Percentiles rank a stretch among this genome's conserved stretches.
Conservation (phyloP, 2,888 invertebrate genomes). For the Lottia gigantea region DNA sequence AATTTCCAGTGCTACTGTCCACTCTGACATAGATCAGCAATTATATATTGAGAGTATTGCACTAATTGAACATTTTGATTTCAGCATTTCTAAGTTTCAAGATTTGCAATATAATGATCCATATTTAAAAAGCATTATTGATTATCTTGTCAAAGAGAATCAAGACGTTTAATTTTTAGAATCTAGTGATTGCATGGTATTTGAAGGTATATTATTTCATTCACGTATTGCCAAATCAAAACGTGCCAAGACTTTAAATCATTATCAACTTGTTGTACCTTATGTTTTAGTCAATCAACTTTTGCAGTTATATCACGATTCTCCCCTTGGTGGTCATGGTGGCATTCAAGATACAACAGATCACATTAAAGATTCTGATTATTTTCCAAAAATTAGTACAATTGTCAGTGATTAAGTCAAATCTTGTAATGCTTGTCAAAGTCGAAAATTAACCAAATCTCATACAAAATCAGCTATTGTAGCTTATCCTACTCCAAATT, state of each 20-base stretch:
- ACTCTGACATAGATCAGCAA: not conserved
- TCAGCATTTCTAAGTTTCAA: not conserved
- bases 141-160: conserved; percentile 23
- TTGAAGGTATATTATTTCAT: conserved; percentile 29
- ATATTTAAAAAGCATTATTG: no score
- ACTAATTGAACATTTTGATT: not conserved
- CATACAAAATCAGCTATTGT: conserved; percentile 16
- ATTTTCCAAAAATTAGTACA: conserved; percentile 17
- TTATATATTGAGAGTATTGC: not conserved
- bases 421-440: conserved; percentile 25
- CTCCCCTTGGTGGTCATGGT: conserved; percentile 24
- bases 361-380: conserved; percentile 20
- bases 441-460: conserved; percentile 21
- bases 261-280: conserved; percentile 28
- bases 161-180: conserved; percentile 24
- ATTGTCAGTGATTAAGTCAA: conserved; percentile 21
- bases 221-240: conserved; percentile 19
- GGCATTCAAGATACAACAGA: conserved; percentile 28
- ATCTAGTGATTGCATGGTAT: conserved; percentile 22
- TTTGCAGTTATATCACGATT: conserved; percentile 23
- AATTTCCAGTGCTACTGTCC: not conserved
- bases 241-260: conserved; percentile 18
- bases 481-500: conserved; percentile 20
- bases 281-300: conserved; percentile 20
- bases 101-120: no score